phyloP scores from a whole-genome alignment of 2,113 vertebrate species.

The Toxotes jaculatrix region DNA sequence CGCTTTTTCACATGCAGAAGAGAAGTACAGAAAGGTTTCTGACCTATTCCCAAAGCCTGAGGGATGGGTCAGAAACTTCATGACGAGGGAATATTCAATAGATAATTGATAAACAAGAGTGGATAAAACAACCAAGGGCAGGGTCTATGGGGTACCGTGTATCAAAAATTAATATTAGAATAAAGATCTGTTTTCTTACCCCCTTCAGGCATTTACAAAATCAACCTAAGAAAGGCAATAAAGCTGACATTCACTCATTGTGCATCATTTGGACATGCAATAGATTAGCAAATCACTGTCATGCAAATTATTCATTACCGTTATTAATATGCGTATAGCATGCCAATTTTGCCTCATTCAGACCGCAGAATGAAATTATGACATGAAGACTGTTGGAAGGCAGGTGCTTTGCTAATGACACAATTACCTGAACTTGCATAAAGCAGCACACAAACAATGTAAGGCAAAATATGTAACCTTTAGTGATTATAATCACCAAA shows the following conservation, averaged over 20 bases:
- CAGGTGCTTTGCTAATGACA: not conserved
- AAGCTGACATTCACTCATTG: not conserved
- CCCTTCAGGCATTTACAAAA: not conserved
- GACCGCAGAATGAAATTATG: slow-evolving; percentile 7
- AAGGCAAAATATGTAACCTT: not conserved
- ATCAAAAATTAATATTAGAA: slow-evolving; percentile 16
- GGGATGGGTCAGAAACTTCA: slow-evolving; percentile 21
- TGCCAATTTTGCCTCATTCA: slow-evolving; percentile 18
- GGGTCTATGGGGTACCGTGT: no score
- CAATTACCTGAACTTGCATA: not conserved
- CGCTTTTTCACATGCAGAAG: not conserved
- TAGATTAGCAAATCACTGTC: slow-evolving; percentile 30
- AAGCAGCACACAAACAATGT: not conserved
- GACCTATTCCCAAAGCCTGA: not conserved
- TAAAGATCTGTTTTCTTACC: slow-evolving; percentile 23
- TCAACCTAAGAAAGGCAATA: slow-evolving; percentile 1
- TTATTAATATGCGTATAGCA: slow-evolving; percentile 11
- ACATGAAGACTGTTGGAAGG: slow-evolving; percentile 7
- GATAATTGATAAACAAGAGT: slow-evolving; percentile 36
- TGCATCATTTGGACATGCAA: slow-evolving; percentile 25
- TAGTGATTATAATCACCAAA: not conserved
- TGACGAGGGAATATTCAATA: not conserved
- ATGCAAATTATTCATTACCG: slow-evolving; percentile 32
- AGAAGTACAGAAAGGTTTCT: not conserved
- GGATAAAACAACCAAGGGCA: slow-evolving; percentile 3